Conservation (phyloP, 2,888 invertebrate species). For the Amphipyra berbera region DNA sequence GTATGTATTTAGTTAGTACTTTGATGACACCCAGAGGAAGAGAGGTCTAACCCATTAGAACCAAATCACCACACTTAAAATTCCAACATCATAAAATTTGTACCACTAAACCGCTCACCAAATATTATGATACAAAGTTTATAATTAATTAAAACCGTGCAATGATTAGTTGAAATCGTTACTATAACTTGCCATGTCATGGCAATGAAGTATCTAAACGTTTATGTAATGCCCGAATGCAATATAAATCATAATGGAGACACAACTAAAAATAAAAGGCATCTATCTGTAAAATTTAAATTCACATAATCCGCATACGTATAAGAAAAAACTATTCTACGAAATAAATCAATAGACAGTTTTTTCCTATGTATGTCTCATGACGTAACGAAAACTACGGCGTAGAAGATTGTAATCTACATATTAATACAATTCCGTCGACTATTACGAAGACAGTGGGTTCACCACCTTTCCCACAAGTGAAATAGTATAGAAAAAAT, state of each 20-base stretch:
- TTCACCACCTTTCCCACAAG: constrained; percentile 55
- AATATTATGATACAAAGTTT: too few species aligned
- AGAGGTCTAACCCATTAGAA: too few species aligned
- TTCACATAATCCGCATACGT: neutral
- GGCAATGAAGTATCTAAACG: constrained; percentile 3
- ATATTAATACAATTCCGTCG: constrained; percentile 51
- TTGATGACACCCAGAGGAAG: too few species aligned
- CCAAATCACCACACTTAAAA: too few species aligned
- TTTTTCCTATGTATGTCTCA: constrained; percentile 5
- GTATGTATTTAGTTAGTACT: too few species aligned
- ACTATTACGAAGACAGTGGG: constrained; percentile 37
- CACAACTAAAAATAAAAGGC: neutral
- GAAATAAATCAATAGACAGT: constrained; percentile 7
- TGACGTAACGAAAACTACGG: constrained; percentile 45
- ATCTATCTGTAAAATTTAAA: neutral
- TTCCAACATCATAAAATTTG: too few species aligned
- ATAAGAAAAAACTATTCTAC: constrained; percentile 1
- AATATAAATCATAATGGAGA: constrained; percentile 4
- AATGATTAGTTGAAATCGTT: neutral
- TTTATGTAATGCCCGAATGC: neutral
- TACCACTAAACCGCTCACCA: too few species aligned
- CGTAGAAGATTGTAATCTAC: constrained; percentile 47
- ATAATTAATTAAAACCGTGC: too few species aligned
- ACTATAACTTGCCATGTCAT: constrained; percentile 7
- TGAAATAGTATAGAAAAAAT: constrained; percentile 57